phyloP scores from a whole-genome alignment of 2,888 invertebrate genomes.

The Caradrina kadenii region DNA sequence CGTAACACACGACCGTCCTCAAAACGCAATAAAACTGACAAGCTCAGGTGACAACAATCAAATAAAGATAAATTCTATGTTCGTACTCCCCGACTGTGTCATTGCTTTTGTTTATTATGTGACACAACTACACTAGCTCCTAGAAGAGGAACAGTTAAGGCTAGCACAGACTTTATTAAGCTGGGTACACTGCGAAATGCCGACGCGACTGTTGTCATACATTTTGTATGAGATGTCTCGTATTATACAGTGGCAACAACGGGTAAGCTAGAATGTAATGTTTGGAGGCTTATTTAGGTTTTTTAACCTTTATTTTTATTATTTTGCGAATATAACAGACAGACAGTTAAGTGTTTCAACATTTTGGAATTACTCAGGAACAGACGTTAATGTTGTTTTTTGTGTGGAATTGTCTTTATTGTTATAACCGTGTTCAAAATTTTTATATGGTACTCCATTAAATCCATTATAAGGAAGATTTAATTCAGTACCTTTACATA shows the following conservation, averaged over 20 bases:
- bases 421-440: constrained; percentile 16
- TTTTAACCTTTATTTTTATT: constrained; percentile 14
- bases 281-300: constrained; percentile 13
- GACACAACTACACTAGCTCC: constrained; percentile 31
- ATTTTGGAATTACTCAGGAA: constrained; percentile 5
- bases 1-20: constrained; percentile 3
- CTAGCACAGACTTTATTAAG: constrained; percentile 41
- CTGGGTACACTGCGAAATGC: constrained; percentile 48
- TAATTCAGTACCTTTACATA: constrained; percentile 24
- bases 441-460: constrained; percentile 23
- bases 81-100: constrained; percentile 6
- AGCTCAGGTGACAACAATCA: constrained; percentile 32
- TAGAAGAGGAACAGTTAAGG: constrained; percentile 47
- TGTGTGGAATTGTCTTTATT: background rate
- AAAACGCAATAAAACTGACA: constrained; percentile 31
- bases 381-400: background rate
- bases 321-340: constrained; percentile 14
- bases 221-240: constrained; percentile 61
- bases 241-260: constrained; percentile 37
- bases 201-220: constrained; percentile 57
- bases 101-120: constrained; percentile 37
- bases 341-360: background rate
- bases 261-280: constrained; percentile 35
- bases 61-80: constrained; percentile 48
- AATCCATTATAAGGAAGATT: constrained; percentile 35